phyloP scores from a whole-genome alignment of 1,140 invertebrate species.

The Drosophila pseudoobscura region DNA sequence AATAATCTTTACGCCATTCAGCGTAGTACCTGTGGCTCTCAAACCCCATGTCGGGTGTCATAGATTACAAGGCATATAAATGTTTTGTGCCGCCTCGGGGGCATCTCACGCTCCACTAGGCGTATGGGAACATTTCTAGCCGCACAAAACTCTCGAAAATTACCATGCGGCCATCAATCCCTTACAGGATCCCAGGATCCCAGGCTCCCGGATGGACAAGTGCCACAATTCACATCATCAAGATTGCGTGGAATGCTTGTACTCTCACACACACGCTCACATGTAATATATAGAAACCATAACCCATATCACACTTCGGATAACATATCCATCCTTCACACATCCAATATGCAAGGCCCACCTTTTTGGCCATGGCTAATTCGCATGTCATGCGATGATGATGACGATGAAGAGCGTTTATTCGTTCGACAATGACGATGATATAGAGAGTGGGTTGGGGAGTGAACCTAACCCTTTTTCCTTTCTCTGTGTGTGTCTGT shows the following conservation, averaged over 20 bases:
- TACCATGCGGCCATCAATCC: conserved; percentile 67
- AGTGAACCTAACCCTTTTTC: conserved; percentile 48
- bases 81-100: neutral
- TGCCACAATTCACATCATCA: conserved; percentile 71
- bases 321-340: conserved; percentile 3
- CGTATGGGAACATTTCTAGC: conserved; percentile 49
- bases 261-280: conserved; percentile 14
- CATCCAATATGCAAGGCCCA: conserved; percentile 53
- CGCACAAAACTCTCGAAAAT: conserved; percentile 33
- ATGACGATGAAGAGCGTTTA: conserved; percentile 47
- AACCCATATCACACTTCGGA: conserved; percentile 15
- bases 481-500: conserved; percentile 15
- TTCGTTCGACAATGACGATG: conserved; percentile 18
- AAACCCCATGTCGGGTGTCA: conserved; percentile 5
- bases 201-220: conserved; percentile 48
- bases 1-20: too few species aligned
- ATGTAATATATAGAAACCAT: conserved; percentile 18
- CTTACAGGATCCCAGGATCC: conserved; percentile 27
- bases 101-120: conserved; percentile 50
- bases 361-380: conserved; percentile 71
- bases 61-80: conserved; percentile 40
- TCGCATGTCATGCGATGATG: conserved; percentile 50
- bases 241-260: conserved; percentile 39
- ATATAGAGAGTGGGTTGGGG: conserved; percentile 11
- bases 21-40: conserved; percentile 2